phyloP scores from a whole-genome alignment of 2,888 invertebrate species.

The Nephrotoma flavescens region DNA sequence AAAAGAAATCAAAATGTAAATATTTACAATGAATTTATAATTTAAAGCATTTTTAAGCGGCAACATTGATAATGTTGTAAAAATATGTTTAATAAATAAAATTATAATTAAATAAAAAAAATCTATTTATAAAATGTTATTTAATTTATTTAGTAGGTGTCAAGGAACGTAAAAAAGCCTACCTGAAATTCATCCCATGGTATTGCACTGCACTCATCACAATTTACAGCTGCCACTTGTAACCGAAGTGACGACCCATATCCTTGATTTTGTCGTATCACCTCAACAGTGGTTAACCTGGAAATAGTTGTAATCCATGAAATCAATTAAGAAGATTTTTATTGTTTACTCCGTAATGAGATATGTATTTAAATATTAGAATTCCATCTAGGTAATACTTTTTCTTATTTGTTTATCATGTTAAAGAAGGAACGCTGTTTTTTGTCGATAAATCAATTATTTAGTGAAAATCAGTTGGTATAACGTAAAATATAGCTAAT shows the following conservation, averaged over 20 bases:
- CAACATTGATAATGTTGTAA: constrained; percentile 1
- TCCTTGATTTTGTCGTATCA: constrained; percentile 54
- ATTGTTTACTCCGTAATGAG: neutral
- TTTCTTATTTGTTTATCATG: too few relatives aligned
- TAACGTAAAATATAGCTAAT: too few relatives aligned
- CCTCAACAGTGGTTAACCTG: constrained; percentile 60
- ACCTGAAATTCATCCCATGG: constrained; percentile 94
- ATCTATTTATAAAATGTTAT: neutral
- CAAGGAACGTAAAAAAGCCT: constrained; percentile 17
- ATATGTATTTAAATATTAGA: too few relatives aligned
- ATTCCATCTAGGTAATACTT: too few relatives aligned
- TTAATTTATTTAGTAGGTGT: constrained; percentile 6
- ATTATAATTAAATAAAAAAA: constrained; percentile 15
- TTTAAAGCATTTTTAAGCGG: neutral
- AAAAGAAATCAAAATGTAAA: neutral
- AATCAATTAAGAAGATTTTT: neutral
- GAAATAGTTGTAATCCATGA: constrained; percentile 15
- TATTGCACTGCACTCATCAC: constrained; percentile 75
- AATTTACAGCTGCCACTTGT: constrained; percentile 53
- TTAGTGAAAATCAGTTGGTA: too few relatives aligned
- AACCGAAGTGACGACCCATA: constrained; percentile 49
- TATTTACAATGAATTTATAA: neutral
- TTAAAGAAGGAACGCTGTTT: too few relatives aligned
- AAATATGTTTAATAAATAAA: constrained; percentile 6
- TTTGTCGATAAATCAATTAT: too few relatives aligned